Evolutionary conservation across 1,140 invertebrate species (phyloP).

Genomic region (Diachasmimorpha longicaudata): DNA sequence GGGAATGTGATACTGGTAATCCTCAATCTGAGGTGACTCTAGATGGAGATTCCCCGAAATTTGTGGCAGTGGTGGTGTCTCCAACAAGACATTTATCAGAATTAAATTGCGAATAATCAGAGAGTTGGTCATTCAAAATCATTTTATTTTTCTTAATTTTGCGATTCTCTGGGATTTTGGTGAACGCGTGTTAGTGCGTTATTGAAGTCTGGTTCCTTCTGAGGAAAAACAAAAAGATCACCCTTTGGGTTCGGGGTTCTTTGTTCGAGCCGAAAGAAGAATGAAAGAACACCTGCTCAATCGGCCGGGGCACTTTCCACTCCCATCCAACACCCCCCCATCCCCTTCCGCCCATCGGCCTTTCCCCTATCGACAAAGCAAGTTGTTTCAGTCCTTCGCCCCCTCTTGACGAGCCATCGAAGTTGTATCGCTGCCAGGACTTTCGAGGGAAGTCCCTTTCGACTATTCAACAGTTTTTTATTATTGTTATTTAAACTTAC

Average conservation of each 20-base stretch:
- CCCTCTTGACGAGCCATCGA: too few relatives aligned
- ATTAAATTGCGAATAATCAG: neutral
- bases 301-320: conserved; percentile 18
- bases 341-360: neutral
- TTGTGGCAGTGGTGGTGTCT: neutral
- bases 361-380: too few relatives aligned
- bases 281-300: conserved; percentile 37
- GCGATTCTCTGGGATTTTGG: neutral
- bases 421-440: too few relatives aligned
- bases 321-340: neutral
- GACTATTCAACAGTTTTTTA: too few relatives aligned
- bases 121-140: neutral
- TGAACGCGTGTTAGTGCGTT: neutral
- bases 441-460: too few relatives aligned
- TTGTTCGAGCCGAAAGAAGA: conserved; percentile 32
- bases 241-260: conserved; percentile 24
- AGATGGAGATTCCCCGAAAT: neutral
- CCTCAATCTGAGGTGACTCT: neutral
- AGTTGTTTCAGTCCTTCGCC: too few relatives aligned
- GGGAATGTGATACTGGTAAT: neutral
- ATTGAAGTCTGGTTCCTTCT: neutral
- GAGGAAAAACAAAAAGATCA: neutral
- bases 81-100: neutral
- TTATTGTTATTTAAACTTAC: too few relatives aligned
- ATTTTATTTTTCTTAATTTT: neutral